Percentiles rank a stretch among this genome's conserved stretches.
Conservation (phyloP, 2,797 vertebrate species). For the Mormyrops attenuatus region DNA sequence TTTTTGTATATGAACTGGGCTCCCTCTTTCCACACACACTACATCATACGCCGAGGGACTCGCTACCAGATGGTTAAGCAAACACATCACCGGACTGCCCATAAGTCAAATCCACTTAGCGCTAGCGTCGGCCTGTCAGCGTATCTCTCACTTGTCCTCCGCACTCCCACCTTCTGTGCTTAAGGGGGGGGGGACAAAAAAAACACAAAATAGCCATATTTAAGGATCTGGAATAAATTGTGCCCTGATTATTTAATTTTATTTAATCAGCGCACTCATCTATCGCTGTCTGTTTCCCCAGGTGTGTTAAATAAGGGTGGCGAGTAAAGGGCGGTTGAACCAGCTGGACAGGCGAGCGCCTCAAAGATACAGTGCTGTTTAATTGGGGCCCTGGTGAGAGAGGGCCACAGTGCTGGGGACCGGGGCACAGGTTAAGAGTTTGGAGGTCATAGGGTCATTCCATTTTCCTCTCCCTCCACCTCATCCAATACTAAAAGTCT, state of each 20-base stretch:
- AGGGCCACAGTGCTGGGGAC: slow-evolving; percentile 53
- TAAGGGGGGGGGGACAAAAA: slow-evolving; percentile 31
- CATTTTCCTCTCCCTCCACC: slow-evolving; percentile 61
- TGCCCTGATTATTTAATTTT: slow-evolving; percentile 62
- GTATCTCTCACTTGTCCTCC: slow-evolving; percentile 55
- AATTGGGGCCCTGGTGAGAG: slow-evolving; percentile 40
- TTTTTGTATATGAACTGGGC: slow-evolving; percentile 52
- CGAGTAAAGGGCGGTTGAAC: slow-evolving; percentile 38
- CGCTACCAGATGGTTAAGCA: slow-evolving; percentile 77
- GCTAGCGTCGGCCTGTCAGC: slow-evolving; percentile 59
- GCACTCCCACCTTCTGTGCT: slow-evolving; percentile 34
- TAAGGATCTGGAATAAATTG: slow-evolving; percentile 53
- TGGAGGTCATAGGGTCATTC: slow-evolving; percentile 59
- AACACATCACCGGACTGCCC: slow-evolving; percentile 74
- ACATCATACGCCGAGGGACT: slow-evolving; percentile 67
- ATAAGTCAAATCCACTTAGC: slow-evolving; percentile 81
- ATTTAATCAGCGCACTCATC: slow-evolving; percentile 67
- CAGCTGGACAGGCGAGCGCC: slow-evolving; percentile 46
- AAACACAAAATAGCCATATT: slow-evolving; percentile 41
- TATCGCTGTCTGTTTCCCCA: slow-evolving; percentile 51
- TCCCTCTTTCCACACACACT: slow-evolving; percentile 65
- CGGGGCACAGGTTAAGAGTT: slow-evolving; percentile 69
- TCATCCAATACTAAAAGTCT: slow-evolving; percentile 49
- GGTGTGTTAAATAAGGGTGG: slow-evolving; percentile 45
- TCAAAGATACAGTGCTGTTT: slow-evolving; percentile 49